Evolutionary conservation across 2,113 vertebrate species (phyloP).

Genomic region (Lepus americanus): DNA sequence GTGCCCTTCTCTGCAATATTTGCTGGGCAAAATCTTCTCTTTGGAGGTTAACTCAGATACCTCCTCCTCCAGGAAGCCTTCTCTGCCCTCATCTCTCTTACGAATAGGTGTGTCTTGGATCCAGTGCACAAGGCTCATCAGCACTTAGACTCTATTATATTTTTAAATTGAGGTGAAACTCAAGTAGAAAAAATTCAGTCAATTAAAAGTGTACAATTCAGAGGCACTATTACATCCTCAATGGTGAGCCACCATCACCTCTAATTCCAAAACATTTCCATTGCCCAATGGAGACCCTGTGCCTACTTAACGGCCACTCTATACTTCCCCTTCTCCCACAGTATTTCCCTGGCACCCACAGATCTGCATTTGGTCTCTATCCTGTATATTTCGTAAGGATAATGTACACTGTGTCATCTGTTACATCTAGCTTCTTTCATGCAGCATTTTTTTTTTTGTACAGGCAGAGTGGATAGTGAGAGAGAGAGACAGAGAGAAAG

Average conservation of each 20-base stretch:
- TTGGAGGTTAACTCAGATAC: neutral
- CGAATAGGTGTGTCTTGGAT: neutral
- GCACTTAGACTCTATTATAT: neutral
- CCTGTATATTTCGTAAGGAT: neutral
- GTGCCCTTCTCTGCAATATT: neutral
- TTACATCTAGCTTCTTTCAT: neutral
- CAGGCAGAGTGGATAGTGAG: too few species aligned
- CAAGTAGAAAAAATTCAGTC: neutral
- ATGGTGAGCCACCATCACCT: neutral
- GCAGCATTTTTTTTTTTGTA: too few species aligned
- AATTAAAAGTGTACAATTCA: neutral
- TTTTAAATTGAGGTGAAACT: neutral
- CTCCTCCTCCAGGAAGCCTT: neutral
- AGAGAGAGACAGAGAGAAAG: too few species aligned
- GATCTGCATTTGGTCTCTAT: neutral
- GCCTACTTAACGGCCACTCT: too few species aligned
- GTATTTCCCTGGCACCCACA: neutral
- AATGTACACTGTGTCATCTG: neutral
- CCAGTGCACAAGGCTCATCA: neutral
- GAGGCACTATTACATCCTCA: neutral
- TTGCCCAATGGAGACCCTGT: neutral
- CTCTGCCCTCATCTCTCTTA: neutral
- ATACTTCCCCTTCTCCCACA: neutral
- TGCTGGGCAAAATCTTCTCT: neutral
- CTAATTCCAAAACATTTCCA: neutral